Conservation (phyloP, 2,113 vertebrate species). For the Platysteira castanea region DNA sequence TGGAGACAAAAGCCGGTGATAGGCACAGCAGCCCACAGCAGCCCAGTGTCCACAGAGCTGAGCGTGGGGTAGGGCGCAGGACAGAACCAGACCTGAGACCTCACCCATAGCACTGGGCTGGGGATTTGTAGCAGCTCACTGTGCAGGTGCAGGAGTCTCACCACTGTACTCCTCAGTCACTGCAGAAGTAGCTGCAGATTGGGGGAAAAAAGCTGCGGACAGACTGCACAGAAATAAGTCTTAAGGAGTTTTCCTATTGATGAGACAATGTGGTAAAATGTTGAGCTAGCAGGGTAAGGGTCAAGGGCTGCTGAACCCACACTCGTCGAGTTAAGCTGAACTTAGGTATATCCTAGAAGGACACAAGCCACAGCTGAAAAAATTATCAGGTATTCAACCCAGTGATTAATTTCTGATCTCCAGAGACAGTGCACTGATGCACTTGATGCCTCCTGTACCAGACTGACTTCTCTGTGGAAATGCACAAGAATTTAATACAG, state of each 20-base stretch:
- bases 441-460: not conserved
- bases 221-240: not conserved
- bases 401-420: not conserved
- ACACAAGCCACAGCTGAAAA: not conserved
- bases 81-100: not conserved
- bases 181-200: not conserved
- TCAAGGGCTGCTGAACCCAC: not conserved
- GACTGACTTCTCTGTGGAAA: not conserved
- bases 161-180: not conserved
- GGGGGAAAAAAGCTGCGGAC: not conserved
- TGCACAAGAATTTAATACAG: not conserved
- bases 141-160: fast-evolving
- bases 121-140: not conserved
- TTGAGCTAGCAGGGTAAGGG: not conserved
- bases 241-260: not conserved
- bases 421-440: fast-evolving
- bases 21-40: not conserved
- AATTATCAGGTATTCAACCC: not conserved
- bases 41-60: not conserved
- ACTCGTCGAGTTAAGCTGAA: not conserved
- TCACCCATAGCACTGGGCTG: not conserved
- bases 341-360: not conserved
- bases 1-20: not conserved
- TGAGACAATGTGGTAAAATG: not conserved
- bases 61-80: not conserved